phyloP scores from a whole-genome alignment of 2,113 vertebrate species.

The Stigmatopora argus region DNA sequence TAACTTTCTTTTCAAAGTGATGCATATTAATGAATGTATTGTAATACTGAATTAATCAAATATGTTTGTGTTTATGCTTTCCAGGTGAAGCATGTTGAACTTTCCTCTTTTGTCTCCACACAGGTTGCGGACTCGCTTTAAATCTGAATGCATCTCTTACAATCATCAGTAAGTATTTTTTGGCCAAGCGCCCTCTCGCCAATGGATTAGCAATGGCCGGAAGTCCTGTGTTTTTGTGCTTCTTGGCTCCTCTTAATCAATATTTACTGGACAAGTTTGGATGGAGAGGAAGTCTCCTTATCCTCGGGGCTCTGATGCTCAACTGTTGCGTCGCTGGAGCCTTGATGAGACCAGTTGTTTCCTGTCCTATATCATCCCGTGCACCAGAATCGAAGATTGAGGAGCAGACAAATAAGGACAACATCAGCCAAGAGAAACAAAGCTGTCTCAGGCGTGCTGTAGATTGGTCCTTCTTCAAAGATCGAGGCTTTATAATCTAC shows the following conservation, averaged over 20 bases:
- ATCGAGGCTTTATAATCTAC: slow-evolving; percentile 79
- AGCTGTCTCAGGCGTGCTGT: slow-evolving; percentile 61
- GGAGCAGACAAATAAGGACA: slow-evolving; percentile 8
- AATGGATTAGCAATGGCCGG: slow-evolving; percentile 80
- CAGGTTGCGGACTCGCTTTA: slow-evolving; percentile 77
- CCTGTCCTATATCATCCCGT: neutral
- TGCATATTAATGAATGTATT: neutral
- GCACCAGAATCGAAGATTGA: neutral
- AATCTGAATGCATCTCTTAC: slow-evolving; percentile 82
- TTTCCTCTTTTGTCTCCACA: slow-evolving; percentile 18
- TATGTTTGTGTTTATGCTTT: slow-evolving; percentile 4
- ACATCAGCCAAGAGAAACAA: slow-evolving; percentile 18
- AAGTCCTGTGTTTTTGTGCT: slow-evolving; percentile 74
- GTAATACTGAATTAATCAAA: neutral
- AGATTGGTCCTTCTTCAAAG: slow-evolving; percentile 77
- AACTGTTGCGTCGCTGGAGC: slow-evolving; percentile 79
- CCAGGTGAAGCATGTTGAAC: slow-evolving; percentile 21
- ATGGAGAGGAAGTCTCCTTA: slow-evolving; percentile 79
- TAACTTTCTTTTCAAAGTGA: neutral
- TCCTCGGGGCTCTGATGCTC: slow-evolving; percentile 76
- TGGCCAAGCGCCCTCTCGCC: slow-evolving; percentile 71
- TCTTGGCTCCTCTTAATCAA: slow-evolving; percentile 76
- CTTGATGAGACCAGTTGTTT: slow-evolving; percentile 73
- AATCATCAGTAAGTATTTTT: slow-evolving; percentile 81
- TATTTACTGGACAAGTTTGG: slow-evolving; percentile 72